Conservation (phyloP, 92 coral and sea anemone species). For the Meandrina meandrites region DNA sequence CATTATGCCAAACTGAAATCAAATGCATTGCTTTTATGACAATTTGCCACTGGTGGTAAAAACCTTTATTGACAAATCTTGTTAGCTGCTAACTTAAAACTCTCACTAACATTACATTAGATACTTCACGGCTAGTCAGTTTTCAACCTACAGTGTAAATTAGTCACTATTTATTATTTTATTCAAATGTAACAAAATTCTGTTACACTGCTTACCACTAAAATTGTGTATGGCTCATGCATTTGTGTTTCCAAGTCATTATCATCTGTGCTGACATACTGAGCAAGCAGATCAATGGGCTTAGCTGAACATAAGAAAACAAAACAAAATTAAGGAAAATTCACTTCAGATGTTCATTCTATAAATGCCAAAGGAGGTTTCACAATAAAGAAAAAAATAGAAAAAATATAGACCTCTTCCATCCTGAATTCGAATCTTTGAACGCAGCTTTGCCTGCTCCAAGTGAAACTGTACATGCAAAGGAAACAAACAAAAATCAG, state of each 20-base stretch:
- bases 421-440: conserved; percentile 91
- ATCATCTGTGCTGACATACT: conserved; percentile 82
- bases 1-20: too few relatives aligned
- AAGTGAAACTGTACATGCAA: conserved; percentile 74
- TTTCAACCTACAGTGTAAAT: neutral
- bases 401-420: conserved; percentile 72
- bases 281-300: conserved; percentile 96
- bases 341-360: neutral
- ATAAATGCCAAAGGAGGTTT: neutral
- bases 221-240: conserved; percentile 95
- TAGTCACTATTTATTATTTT: neutral
- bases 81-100: too few relatives aligned
- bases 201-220: conserved; percentile 73
- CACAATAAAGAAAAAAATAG: neutral
- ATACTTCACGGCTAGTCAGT: neutral
- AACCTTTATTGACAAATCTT: too few relatives aligned
- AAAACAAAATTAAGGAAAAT: neutral
- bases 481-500: neutral
- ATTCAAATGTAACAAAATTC: too few relatives aligned
- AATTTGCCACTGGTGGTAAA: too few relatives aligned
- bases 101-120: too few relatives aligned
- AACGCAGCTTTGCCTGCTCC: conserved; percentile 90
- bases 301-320: conserved; percentile 55
- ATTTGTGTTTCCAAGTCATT: conserved; percentile 91
- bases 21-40: too few relatives aligned